A percentile compares a stretch with the other conserved stretches of the same genome.
Evolutionary conservation across 2,113 vertebrate genomes (phyloP).

Genomic region (Tympanuchus pallidicinctus): DNA sequence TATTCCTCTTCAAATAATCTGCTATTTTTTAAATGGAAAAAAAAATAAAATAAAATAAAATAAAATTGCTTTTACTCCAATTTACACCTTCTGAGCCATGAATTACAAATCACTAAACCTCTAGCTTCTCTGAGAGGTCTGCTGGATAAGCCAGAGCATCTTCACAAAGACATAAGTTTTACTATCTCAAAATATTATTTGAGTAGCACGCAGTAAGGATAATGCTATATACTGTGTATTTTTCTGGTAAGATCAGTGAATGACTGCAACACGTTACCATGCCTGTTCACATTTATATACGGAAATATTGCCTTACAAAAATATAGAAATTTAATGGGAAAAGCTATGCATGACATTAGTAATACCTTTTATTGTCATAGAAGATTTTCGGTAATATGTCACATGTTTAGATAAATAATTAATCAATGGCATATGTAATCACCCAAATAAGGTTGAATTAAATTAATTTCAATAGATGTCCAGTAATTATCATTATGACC

Average conservation of each 20-base stretch:
- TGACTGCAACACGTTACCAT: neutral
- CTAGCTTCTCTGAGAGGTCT: neutral
- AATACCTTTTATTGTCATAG: neutral
- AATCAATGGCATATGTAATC: conserved; percentile 36
- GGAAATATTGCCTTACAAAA: neutral
- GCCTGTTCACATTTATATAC: neutral
- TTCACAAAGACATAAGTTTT: neutral
- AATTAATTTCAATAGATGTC: conserved; percentile 40
- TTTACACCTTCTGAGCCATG: neutral
- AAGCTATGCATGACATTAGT: neutral
- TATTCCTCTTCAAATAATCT: neutral
- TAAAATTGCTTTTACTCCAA: neutral
- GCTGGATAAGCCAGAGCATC: neutral
- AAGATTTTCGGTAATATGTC: conserved; percentile 15
- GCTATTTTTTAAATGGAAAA: neutral
- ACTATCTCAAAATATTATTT: neutral
- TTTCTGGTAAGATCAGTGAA: neutral
- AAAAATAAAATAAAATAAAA: too few species aligned
- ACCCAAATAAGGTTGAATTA: conserved; percentile 48
- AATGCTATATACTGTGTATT: neutral
- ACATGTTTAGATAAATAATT: conserved; percentile 49
- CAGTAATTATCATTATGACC: conserved; percentile 40
- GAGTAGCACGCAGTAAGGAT: neutral
- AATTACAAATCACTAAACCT: neutral
- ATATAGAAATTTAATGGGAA: neutral